phyloP scores from a whole-genome alignment of 2,113 vertebrate species.

The Ia io region DNA sequence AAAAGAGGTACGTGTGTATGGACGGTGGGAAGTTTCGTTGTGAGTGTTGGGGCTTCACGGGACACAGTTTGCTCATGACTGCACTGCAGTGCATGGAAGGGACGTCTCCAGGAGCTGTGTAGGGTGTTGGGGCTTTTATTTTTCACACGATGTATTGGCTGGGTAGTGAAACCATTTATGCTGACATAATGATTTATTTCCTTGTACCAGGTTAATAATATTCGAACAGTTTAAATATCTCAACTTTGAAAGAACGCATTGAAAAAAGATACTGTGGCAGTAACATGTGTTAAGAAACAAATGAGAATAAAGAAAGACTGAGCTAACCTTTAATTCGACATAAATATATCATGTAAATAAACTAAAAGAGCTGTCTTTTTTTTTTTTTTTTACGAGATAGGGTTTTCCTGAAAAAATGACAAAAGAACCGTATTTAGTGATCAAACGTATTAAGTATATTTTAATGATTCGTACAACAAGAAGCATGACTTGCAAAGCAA shows the following conservation, averaged over 20 bases:
- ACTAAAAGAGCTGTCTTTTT: constrained; percentile 4
- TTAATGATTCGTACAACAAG: background rate
- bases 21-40: background rate
- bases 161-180: background rate
- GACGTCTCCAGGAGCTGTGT: background rate
- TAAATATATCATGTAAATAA: background rate
- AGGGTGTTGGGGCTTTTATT: constrained; percentile 21
- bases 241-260: background rate
- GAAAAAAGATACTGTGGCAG: background rate
- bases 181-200: background rate
- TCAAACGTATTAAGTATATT: background rate
- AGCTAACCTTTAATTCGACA: background rate
- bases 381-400: background rate
- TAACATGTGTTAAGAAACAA: background rate
- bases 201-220: background rate
- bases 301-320: background rate
- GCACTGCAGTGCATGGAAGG: background rate
- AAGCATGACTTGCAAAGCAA: background rate
- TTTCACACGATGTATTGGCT: background rate
- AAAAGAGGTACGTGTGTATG: background rate
- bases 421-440: background rate
- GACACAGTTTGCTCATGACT: background rate
- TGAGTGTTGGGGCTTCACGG: background rate
- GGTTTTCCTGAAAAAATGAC: background rate
- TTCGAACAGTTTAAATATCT: background rate